Evolutionary conservation across 2,888 invertebrate genomes (phyloP).

Genomic region (Zygogramma bicolorata): DNA sequence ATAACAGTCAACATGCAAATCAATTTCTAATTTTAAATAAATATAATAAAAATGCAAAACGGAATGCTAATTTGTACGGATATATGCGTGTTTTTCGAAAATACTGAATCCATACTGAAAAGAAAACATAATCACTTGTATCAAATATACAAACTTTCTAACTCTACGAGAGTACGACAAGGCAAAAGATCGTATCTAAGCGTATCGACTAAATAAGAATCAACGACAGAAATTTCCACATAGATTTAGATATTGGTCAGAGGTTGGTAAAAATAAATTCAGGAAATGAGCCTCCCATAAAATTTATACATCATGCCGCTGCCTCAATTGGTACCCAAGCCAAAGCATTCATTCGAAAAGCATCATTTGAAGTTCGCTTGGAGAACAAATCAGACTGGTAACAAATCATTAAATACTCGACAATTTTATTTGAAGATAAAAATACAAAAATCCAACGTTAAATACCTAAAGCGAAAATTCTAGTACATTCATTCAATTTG

Average conservation of each 20-base stretch:
- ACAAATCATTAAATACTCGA: constrained; percentile 43
- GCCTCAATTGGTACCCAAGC: constrained; percentile 16
- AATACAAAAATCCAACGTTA: constrained; percentile 47
- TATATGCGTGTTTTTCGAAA: constrained; percentile 50
- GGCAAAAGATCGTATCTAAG: constrained; percentile 45
- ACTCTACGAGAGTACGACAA: constrained; percentile 44
- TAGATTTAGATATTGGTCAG: constrained; percentile 33
- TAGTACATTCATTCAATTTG: constrained; percentile 44
- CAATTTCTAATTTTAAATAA: constrained; percentile 39
- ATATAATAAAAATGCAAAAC: constrained; percentile 47
- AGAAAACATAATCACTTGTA: constrained; percentile 38
- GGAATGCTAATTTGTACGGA: constrained; percentile 59
- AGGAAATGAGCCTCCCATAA: constrained; percentile 25
- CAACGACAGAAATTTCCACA: constrained; percentile 24
- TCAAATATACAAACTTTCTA: constrained; percentile 49
- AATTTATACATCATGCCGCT: constrained; percentile 29
- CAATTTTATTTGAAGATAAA: constrained; percentile 45
- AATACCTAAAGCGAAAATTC: constrained; percentile 49
- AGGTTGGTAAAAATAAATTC: constrained; percentile 29
- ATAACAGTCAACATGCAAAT: constrained; percentile 34
- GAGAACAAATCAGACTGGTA: constrained; percentile 38
- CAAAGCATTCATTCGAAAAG: neutral
- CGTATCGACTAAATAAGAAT: constrained; percentile 40
- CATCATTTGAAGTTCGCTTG: neutral
- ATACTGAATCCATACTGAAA: constrained; percentile 49